phyloP scores from a whole-genome alignment of 2,113 vertebrate genomes.

The Rousettus leschenaultii region DNA sequence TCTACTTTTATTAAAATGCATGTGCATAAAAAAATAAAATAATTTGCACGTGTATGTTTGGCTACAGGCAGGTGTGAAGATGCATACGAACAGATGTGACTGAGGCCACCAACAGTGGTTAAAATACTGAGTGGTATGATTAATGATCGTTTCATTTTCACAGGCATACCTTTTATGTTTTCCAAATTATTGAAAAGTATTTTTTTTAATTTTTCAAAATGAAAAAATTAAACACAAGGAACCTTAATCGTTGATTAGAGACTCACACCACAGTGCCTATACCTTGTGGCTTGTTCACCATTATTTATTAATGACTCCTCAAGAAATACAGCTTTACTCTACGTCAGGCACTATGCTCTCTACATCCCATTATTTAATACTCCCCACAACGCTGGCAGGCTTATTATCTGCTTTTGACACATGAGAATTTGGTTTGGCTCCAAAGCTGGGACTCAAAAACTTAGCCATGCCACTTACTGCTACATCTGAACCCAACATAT shows the following conservation, averaged over 20 bases:
- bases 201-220: background rate
- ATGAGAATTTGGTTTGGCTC: background rate
- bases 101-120: accelerated
- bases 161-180: background rate
- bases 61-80: too few species aligned
- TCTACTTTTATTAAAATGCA: background rate
- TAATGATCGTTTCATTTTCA: background rate
- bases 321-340: background rate
- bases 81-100: background rate
- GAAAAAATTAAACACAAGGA: background rate
- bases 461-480: background rate
- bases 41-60: background rate
- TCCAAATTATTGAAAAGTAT: background rate
- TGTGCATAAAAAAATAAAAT: too few species aligned
- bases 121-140: background rate
- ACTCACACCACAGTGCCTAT: background rate
- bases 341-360: accelerated
- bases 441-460: background rate
- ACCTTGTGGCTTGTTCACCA: background rate
- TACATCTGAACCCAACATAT: background rate
- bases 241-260: background rate
- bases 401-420: background rate
- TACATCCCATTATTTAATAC: background rate
- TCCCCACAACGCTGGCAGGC: accelerated
- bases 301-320: background rate